Evolutionary conservation across 1,140 invertebrate species (phyloP).

Genomic region (Magallana gigas): DNA sequence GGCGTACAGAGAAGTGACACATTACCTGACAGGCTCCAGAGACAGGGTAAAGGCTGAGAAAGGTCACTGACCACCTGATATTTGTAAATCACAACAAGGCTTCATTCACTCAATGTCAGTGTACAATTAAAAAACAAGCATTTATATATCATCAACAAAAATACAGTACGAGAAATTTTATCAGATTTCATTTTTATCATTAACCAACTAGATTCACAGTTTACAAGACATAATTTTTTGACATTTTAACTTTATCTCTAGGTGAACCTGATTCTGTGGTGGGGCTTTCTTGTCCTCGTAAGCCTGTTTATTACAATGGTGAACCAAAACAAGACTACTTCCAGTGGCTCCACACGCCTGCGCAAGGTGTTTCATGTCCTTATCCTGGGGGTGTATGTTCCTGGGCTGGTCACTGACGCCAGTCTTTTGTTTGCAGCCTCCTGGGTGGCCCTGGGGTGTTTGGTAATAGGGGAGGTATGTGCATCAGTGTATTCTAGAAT

Average conservation of each 20-base stretch:
- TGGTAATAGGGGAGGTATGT: constrained; percentile 5
- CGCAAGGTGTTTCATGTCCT: background rate
- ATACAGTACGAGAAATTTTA: no score
- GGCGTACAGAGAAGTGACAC: background rate
- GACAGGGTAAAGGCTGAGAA: background rate
- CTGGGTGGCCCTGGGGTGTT: constrained; percentile 10
- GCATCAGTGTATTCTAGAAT: background rate
- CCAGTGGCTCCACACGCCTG: background rate
- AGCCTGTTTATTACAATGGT: background rate
- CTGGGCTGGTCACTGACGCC: background rate
- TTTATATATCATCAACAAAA: no score
- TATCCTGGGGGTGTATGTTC: background rate
- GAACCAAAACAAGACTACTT: background rate
- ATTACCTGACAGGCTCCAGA: background rate
- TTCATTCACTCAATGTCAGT: no score
- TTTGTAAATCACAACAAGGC: no score
- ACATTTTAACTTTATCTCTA: background rate
- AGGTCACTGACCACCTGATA: no score
- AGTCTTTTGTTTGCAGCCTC: constrained; percentile 6
- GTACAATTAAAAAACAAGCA: no score
- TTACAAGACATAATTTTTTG: no score
- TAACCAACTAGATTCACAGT: no score
- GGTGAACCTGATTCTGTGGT: background rate
- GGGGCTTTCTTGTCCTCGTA: background rate
- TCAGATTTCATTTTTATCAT: no score